These are phyloP conservation scores for Scaptomyza flava DNA, from an alignment of 2,888 invertebrate genomes.

Conservation along the genomic window DNA sequence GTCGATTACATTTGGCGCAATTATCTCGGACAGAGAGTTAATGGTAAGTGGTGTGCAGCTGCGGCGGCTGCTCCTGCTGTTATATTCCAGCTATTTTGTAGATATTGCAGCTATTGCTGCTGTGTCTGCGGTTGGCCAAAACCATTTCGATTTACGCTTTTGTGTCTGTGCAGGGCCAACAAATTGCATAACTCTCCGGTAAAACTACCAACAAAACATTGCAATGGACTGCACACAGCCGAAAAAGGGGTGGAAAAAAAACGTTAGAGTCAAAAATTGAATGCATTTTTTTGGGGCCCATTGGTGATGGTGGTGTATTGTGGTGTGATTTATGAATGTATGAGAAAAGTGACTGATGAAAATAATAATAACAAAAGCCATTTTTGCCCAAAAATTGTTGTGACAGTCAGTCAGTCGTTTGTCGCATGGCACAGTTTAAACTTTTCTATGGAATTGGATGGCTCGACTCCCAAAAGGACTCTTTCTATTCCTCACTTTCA, in stretches of 20 bases:
- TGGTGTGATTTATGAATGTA: slow-evolving; percentile 70
- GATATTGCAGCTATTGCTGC: slow-evolving; percentile 12
- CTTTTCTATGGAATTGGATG: slow-evolving; percentile 28
- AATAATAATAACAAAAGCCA: slow-evolving; percentile 64
- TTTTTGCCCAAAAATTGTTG: slow-evolving; percentile 53
- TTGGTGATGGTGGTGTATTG: slow-evolving; percentile 30
- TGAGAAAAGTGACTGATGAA: slow-evolving; percentile 65
- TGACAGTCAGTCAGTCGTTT: slow-evolving; percentile 36
- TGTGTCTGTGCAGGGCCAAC: slow-evolving; percentile 13
- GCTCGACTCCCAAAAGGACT: background rate
- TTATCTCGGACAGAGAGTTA: slow-evolving; percentile 90
- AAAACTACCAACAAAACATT: slow-evolving; percentile 8
- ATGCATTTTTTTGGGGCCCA: slow-evolving; percentile 35
- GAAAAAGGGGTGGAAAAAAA: background rate
- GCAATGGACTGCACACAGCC: slow-evolving; percentile 5
- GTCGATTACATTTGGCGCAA: slow-evolving; percentile 93
- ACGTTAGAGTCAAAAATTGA: slow-evolving; percentile 24
- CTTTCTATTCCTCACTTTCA: background rate
- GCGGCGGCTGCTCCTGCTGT: slow-evolving; percentile 10
- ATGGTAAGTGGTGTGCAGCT: slow-evolving; percentile 80
- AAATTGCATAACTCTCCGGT: slow-evolving; percentile 11
- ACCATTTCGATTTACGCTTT: slow-evolving; percentile 35
- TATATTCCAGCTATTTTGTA: slow-evolving; percentile 1
- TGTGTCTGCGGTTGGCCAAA: slow-evolving; percentile 35
- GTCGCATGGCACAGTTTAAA: slow-evolving; percentile 31